phyloP scores from a whole-genome alignment of 2,888 invertebrate species.

The Drosophila borealis region DNA sequence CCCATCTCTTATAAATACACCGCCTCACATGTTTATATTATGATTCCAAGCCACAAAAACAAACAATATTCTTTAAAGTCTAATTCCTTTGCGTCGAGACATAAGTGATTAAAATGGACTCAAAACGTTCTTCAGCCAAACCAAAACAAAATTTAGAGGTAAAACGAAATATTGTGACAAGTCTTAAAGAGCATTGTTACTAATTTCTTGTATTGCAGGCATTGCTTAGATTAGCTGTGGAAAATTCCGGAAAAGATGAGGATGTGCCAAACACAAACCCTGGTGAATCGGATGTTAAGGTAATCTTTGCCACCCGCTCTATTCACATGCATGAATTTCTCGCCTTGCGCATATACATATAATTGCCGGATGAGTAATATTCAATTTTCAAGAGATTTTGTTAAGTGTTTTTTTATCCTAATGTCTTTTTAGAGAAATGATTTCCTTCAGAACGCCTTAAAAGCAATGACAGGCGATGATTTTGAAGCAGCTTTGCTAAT shows the following conservation, averaged over 20 bases:
- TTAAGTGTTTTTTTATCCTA: neutral
- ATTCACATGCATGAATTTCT: no score
- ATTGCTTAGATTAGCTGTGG: constrained; percentile 46
- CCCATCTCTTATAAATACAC: constrained; percentile 14
- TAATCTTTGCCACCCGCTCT: neutral
- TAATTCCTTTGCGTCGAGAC: neutral
- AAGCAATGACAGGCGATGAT: constrained; percentile 56
- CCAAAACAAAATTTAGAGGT: constrained; percentile 51
- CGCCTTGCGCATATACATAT: no score
- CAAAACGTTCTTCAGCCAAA: constrained; percentile 23
- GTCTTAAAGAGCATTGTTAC: neutral
- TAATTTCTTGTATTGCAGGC: constrained; percentile 17
- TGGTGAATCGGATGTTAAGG: constrained; percentile 15
- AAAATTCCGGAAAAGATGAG: constrained; percentile 44
- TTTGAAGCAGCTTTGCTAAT: constrained; percentile 55
- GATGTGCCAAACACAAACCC: neutral
- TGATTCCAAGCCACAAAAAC: constrained; percentile 9
- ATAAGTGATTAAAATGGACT: constrained; percentile 25
- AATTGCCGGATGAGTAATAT: neutral
- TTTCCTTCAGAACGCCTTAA: constrained; percentile 52
- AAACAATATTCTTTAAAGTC: neutral
- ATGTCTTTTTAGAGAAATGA: constrained; percentile 27
- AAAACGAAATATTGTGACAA: neutral
- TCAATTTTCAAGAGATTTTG: no score
- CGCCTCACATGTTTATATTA: constrained; percentile 26